phyloP scores from a whole-genome alignment of 1,140 invertebrate genomes.

The Stenopsyche tienmushanensis region DNA sequence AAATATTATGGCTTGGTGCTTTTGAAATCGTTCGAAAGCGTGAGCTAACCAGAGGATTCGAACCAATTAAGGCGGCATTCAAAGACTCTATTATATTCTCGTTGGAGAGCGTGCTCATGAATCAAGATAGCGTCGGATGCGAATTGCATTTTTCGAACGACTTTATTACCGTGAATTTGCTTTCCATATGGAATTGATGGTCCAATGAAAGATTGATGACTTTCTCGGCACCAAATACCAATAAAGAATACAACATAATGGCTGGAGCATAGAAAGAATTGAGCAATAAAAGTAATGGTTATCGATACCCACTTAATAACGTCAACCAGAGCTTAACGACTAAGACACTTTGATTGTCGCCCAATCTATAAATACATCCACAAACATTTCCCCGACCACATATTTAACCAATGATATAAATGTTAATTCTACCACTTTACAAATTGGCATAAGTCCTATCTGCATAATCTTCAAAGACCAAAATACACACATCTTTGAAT shows the following conservation, averaged over 20 bases:
- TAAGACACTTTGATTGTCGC: not conserved
- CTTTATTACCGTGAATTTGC: not conserved
- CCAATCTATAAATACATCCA: not conserved
- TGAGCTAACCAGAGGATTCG: no score
- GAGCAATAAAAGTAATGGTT: conserved; percentile 8
- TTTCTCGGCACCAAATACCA: not conserved
- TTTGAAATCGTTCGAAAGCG: no score
- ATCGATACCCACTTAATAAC: not conserved
- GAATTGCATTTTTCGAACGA: not conserved
- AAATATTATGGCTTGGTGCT: no score
- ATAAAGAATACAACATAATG: no score
- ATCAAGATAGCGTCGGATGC: no score
- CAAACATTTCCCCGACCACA: not conserved
- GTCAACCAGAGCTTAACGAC: not conserved
- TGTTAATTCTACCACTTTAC: not conserved
- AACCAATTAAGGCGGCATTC: no score
- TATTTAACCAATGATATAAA: not conserved
- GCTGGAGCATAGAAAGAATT: not conserved
- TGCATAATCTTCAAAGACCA: no score
- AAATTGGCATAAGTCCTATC: no score
- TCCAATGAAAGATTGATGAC: not conserved
- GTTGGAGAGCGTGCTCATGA: no score
- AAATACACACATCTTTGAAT: no score
- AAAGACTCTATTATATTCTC: no score
- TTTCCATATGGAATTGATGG: not conserved